Evolutionary conservation across 2,888 invertebrate genomes (phyloP).

Genomic region (Syrista parreyssii): DNA sequence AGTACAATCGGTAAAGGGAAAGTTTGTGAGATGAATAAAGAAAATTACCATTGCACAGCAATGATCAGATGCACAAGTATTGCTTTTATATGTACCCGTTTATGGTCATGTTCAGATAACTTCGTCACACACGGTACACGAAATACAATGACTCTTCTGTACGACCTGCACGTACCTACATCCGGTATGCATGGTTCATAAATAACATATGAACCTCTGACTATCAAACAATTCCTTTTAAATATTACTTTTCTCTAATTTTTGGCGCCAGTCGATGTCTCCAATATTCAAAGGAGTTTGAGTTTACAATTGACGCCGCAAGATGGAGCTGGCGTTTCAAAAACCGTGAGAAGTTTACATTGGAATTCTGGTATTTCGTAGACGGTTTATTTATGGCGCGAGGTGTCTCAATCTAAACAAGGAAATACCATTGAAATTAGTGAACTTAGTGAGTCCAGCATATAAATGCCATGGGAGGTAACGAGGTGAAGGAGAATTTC

Average conservation of each 20-base stretch:
- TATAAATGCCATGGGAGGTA: neutral
- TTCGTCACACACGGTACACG: neutral
- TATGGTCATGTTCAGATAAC: neutral
- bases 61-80: neutral
- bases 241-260: neutral
- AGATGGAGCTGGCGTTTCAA: neutral
- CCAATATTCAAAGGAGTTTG: neutral
- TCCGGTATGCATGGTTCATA: neutral
- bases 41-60: neutral
- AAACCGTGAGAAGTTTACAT: neutral
- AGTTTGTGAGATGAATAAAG: neutral
- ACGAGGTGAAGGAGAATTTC: neutral
- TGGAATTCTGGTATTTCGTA: neutral
- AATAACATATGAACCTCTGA: neutral
- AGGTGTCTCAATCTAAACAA: neutral
- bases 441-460: neutral
- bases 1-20: neutral
- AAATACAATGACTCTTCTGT: constrained; percentile 4
- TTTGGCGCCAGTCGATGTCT: neutral
- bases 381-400: neutral
- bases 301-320: neutral
- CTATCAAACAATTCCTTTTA: neutral
- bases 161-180: constrained; percentile 1
- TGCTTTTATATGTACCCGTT: neutral
- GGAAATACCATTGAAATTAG: neutral